These are phyloP conservation scores for Zygothrica quintamaculata DNA, from an alignment of 2,888 invertebrate genomes.

Conservation along the genomic window DNA sequence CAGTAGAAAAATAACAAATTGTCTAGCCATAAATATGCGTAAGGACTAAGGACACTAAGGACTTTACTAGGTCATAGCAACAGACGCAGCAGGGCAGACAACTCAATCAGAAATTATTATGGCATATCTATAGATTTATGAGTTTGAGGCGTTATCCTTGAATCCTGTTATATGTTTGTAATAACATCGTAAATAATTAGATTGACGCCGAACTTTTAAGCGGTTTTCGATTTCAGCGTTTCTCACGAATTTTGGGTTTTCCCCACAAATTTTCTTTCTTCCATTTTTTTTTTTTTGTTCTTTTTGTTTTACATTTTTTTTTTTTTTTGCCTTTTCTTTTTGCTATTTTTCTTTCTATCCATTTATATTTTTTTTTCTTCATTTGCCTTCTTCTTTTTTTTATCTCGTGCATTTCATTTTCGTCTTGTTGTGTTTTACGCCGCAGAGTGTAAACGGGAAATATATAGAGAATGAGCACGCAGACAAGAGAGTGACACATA, in stretches of 20 bases:
- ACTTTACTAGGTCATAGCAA: too few species aligned
- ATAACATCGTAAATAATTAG: constrained; percentile 53
- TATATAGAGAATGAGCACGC: constrained; percentile 2
- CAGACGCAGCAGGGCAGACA: too few species aligned
- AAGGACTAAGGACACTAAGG: too few species aligned
- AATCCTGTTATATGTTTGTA: constrained; percentile 49
- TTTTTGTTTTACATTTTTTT: constrained; percentile 7
- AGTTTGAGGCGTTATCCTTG: constrained; percentile 29
- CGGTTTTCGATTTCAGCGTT: constrained; percentile 59
- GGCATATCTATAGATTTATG: constrained; percentile 25
- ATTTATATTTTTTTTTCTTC: constrained; percentile 11
- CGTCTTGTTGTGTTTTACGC: constrained; percentile 11
- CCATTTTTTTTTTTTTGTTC: constrained; percentile 3
- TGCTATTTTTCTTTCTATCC: constrained; percentile 1
- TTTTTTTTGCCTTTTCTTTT: constrained; percentile 1
- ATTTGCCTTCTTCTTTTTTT: constrained; percentile 6
- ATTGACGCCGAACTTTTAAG: constrained; percentile 56
- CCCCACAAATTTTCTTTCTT: not conserved
- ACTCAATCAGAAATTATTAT: constrained; percentile 40
- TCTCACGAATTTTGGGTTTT: constrained; percentile 26
- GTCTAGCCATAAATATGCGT: too few species aligned
- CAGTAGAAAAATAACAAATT: too few species aligned
- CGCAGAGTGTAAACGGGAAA: not conserved
- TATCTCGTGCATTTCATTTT: constrained; percentile 41
- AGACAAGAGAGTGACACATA: constrained; percentile 41